Conservation (phyloP, 1,140 invertebrate genomes). For the Drosophila grimshawi region DNA sequence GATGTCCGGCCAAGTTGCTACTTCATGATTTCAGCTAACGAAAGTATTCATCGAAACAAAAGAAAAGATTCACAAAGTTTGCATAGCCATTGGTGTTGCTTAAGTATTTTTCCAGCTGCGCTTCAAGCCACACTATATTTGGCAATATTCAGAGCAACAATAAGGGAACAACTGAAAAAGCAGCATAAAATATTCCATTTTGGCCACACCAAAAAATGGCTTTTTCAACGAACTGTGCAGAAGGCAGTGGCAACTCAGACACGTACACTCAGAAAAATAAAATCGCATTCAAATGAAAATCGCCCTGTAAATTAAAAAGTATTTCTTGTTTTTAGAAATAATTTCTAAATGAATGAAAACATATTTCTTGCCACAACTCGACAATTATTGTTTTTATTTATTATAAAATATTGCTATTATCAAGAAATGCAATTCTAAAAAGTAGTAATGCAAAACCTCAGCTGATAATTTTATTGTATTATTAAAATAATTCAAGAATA, state of each 20-base stretch:
- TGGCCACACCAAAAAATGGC: background rate
- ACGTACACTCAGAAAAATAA: no score
- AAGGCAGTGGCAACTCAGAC: no score
- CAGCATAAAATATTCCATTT: background rate
- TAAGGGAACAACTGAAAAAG: background rate
- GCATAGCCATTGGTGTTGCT: background rate
- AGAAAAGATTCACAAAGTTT: background rate
- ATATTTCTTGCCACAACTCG: no score
- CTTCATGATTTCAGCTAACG: constrained; percentile 1
- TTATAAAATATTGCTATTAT: no score
- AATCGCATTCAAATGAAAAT: background rate
- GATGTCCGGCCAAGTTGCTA: background rate
- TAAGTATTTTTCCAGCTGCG: background rate
- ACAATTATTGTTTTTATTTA: no score
- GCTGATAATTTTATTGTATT: no score
- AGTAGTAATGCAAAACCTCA: no score
- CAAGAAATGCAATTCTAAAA: no score
- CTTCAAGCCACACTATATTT: background rate
- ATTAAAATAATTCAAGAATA: no score
- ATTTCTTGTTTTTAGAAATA: no score
- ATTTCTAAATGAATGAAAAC: no score
- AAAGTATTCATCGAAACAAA: constrained; percentile 3
- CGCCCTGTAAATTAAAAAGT: no score
- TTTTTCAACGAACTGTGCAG: background rate
- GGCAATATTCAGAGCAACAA: background rate